Evolutionary conservation across 1,140 invertebrate species (phyloP), one percentile per base, ranked within the genome.

Genomic region (Papilio polyxenes): DNA sequence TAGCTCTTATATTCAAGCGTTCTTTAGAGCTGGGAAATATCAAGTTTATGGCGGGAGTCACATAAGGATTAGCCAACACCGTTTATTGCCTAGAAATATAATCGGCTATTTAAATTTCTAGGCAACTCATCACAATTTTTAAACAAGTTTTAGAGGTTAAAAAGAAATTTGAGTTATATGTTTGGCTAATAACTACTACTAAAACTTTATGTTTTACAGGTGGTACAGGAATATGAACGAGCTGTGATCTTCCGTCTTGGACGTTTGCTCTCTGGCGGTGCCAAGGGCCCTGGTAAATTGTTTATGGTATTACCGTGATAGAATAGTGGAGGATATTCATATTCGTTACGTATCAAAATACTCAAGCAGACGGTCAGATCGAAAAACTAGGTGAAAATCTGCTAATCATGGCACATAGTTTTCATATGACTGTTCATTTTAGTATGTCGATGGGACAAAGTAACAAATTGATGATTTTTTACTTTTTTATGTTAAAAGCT

Each of bases 211-310:
- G 69, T 82, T 81, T 84, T 84, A 51, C 92, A 98, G 98, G 97
- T 98, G 17, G 98, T 98, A 23, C 97, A 98, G 90, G 98, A 98
- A 89, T 98, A 98, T 87, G 98, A 98, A 90, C 95, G 98, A 84
- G 98, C 98, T 17, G 98, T 98, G 62, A 98, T 98, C 91, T 98
- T 98, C 92, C 96, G 98, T 79, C 93, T 98, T 62, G 98, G 98
- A 48, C 95, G 98, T 75, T 95, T 98, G 37, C 94, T 98, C 59
- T 96, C 97, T n/a, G 98, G 98, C 59, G 98, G 98, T 31, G 98
- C 98, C 31, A 98, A 98, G 94, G 98, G 98, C 85, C 98, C 97
- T 89, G 98, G 97, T 97, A 95, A 95, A 92, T 86, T 79, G 9
- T 59, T 3, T 20, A 23, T 75, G 4, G 31, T 7, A 74, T 62